A percentile compares a stretch with the other conserved stretches of the same genome.
Evolutionary conservation across 1,140 invertebrate genomes (phyloP).

Genomic region (Lepidostoma basale): DNA sequence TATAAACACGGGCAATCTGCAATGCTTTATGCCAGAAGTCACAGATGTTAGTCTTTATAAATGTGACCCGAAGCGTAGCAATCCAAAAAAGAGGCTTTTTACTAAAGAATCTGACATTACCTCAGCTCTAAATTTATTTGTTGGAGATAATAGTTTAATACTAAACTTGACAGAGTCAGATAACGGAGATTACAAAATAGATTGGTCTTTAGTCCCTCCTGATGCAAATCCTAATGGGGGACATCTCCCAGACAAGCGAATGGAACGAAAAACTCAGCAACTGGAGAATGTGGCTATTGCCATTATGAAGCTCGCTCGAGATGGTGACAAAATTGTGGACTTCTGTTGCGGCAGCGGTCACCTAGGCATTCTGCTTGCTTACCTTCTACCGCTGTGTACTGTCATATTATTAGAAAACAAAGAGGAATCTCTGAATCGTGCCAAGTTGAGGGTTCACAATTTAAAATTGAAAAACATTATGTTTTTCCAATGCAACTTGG

Average conservation of each 20-base stretch:
- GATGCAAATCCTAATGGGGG: slow-evolving; percentile 79
- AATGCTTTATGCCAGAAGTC: slow-evolving; percentile 49
- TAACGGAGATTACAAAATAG: slow-evolving; percentile 50
- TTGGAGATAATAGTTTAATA: slow-evolving; percentile 53
- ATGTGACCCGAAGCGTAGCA: slow-evolving; percentile 77
- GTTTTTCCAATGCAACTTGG: slow-evolving; percentile 86
- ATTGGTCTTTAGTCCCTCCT: slow-evolving; percentile 72
- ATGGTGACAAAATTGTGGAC: slow-evolving; percentile 79
- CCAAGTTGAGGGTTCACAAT: slow-evolving; percentile 71
- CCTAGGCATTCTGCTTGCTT: slow-evolving; percentile 85
- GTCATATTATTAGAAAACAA: slow-evolving; percentile 93
- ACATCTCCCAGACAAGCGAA: slow-evolving; percentile 75
- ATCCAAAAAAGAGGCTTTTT: slow-evolving; percentile 72
- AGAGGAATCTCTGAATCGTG: slow-evolving; percentile 81
- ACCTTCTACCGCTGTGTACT: slow-evolving; percentile 75
- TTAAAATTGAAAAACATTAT: slow-evolving; percentile 77
- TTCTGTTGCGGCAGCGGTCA: slow-evolving; percentile 95
- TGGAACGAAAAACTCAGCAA: slow-evolving; percentile 84
- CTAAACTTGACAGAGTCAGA: slow-evolving; percentile 41
- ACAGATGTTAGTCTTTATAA: slow-evolving; percentile 76
- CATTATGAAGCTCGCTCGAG: slow-evolving; percentile 70
- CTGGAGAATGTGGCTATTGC: slow-evolving; percentile 86
- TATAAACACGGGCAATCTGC: not conserved
- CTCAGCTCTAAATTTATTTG: slow-evolving; percentile 60
- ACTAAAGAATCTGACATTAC: slow-evolving; percentile 79